These are phyloP conservation scores for Hippoglossus hippoglossus DNA, from an alignment of 2,797 vertebrate species.

Conservation along the genomic window DNA sequence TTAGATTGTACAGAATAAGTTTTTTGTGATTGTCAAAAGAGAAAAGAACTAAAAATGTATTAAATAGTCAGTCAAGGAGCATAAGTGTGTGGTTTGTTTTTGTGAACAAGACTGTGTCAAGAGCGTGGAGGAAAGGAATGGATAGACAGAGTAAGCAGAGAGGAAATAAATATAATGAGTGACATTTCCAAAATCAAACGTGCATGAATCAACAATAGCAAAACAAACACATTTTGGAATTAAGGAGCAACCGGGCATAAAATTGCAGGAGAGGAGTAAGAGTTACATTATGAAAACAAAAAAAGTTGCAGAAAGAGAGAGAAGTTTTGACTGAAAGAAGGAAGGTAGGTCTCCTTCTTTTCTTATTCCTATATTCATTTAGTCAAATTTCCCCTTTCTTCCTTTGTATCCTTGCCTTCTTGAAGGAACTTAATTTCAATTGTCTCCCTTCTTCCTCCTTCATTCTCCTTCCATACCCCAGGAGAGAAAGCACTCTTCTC, in stretches of 20 bases:
- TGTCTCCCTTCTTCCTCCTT: constrained; percentile 3
- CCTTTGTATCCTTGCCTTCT: constrained; percentile 6
- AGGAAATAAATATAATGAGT: constrained; percentile 70
- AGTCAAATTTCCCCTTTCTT: background rate
- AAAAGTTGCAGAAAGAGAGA: constrained; percentile 13
- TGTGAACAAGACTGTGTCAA: constrained; percentile 44
- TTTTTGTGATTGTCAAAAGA: constrained; percentile 9
- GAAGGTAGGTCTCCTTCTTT: background rate
- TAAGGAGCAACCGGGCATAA: constrained; percentile 70
- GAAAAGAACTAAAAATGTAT: constrained; percentile 10
- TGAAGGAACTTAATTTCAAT: constrained; percentile 17
- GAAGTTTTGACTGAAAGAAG: background rate
- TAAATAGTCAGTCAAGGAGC: constrained; percentile 22
- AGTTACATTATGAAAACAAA: constrained; percentile 45
- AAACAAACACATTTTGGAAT: constrained; percentile 74
- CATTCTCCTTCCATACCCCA: constrained; percentile 17
- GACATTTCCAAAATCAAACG: constrained; percentile 80
- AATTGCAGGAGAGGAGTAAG: constrained; percentile 66
- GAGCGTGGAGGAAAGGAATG: constrained; percentile 18
- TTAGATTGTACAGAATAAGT: background rate
- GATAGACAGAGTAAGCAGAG: constrained; percentile 38
- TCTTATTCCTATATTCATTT: background rate
- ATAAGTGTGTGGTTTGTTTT: constrained; percentile 40
- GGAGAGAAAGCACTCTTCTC: constrained; percentile 51
- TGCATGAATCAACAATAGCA: constrained; percentile 78